Evolutionary conservation across 2,888 invertebrate genomes (phyloP), one percentile per base, ranked within the genome.

Genomic region (Vesta saturnalis): DNA sequence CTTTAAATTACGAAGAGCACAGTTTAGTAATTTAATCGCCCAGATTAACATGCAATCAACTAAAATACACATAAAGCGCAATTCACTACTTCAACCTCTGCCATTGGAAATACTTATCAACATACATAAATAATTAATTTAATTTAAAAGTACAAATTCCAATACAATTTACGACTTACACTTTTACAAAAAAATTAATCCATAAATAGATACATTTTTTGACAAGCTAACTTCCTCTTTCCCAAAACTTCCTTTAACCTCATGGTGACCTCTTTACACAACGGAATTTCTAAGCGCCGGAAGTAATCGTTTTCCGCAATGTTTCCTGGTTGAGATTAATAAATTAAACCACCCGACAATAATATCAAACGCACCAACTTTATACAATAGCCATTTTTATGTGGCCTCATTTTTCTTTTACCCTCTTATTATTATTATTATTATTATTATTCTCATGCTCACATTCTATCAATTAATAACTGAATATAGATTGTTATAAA

Each of bases 221-320:
- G 59, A 62, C 69, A 65, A 21, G 55, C 62, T 59, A 61, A 62
- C 58, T 66, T 70, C 65, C 62, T 60, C 67, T 54, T 49, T 39
- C 62, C 58, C 54, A n/a, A 60, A 71, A 66, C 71, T 71, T 71
- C 68, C 68, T 68, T 55, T 63, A 52, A 65, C 68, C 71, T 64
- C 68, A 62, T 67, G 66, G 71, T 65, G 65, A 65, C 71, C 71
- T 65, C 65, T 59, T 71, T 68, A 47, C 61, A 54, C 19, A 68
- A 62, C 71, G 64, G 64, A 64, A 71, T 65, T 64, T 61, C 68
- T 71, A 68, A 71, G 71, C 68, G 68, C 68, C 64, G 71, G 71
- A 71, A 71, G 71, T 68, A 65, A 63, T 65, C 68, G 71, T 71
- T 71, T 71, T 71, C 71, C 65, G 71, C 66, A 71, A 64, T 65